Evolutionary conservation across 2,113 vertebrate genomes (phyloP).

Genomic region (Plecotus auritus): DNA sequence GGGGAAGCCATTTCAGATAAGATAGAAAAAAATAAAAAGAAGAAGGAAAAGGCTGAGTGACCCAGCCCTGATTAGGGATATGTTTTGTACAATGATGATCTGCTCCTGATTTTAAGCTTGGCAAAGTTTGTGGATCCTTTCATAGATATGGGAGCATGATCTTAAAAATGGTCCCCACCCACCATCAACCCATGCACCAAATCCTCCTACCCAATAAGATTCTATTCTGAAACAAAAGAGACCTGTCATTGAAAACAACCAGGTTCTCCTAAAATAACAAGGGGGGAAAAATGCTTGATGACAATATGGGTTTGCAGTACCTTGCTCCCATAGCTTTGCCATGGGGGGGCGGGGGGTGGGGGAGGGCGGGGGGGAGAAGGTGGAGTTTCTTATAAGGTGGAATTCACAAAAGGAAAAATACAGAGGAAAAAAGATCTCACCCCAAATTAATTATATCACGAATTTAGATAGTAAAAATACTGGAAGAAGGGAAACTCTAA

Average conservation of each 20-base stretch:
- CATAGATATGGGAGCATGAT: conserved; percentile 79
- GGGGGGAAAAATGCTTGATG: conserved; percentile 77
- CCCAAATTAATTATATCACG: conserved; percentile 1
- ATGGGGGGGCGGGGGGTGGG: neutral
- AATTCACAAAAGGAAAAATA: conserved; percentile 75
- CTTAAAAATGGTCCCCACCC: conserved; percentile 57
- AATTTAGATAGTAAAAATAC: conserved; percentile 20
- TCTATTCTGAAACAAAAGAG: conserved; percentile 81
- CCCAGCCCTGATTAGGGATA: conserved; percentile 72
- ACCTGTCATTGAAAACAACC: conserved; percentile 79
- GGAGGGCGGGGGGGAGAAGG: conserved; percentile 37
- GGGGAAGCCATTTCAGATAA: conserved; percentile 65
- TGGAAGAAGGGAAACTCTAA: neutral
- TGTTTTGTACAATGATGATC: conserved; percentile 83
- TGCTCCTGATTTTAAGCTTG: conserved; percentile 83
- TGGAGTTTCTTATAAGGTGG: conserved; percentile 72
- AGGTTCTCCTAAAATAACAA: conserved; percentile 76
- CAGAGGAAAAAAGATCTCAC: conserved; percentile 68
- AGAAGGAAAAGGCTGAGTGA: conserved; percentile 37
- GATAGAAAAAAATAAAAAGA: conserved; percentile 17
- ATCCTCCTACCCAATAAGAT: conserved; percentile 72
- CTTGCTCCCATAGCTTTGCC: conserved; percentile 85
- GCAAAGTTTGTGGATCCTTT: conserved; percentile 83
- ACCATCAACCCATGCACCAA: neutral
- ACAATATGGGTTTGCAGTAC: conserved; percentile 84